phyloP scores from a whole-genome alignment of 1,140 invertebrate species.

The Stegodyphus dumicola region DNA sequence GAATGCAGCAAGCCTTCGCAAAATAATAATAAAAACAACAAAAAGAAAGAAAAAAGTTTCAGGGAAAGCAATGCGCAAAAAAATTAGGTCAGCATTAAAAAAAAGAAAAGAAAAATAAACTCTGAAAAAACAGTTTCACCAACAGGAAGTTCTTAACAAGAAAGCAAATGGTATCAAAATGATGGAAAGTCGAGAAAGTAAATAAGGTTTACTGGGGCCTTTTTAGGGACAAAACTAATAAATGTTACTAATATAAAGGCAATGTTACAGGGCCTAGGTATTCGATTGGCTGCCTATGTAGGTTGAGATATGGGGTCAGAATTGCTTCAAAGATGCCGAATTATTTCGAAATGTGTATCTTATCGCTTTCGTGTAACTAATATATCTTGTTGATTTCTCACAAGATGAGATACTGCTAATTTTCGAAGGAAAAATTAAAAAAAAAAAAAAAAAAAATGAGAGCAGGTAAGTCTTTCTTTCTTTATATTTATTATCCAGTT shows the following conservation, averaged over 20 bases:
- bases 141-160: conserved; percentile 49
- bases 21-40: no score
- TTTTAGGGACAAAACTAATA: background rate
- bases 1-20: no score
- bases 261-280: conserved; percentile 10
- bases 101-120: background rate
- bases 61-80: background rate
- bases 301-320: conserved; percentile 9
- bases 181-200: conserved; percentile 43
- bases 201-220: conserved; percentile 27
- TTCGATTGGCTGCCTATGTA: conserved; percentile 52
- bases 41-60: no score
- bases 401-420: no score
- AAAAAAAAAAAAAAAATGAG: no score
- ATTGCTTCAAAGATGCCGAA: no score
- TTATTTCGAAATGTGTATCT: no score
- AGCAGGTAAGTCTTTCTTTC: no score
- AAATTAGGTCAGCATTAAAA: background rate
- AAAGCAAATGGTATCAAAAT: conserved; percentile 34
- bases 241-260: conserved; percentile 11
- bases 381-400: no score
- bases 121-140: conserved; percentile 27
- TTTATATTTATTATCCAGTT: no score
- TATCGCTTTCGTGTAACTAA: no score
- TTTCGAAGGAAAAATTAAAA: no score